These are phyloP conservation scores for Ascaphus truei DNA, from an alignment of 2,113 vertebrate species.

Conservation along the genomic window DNA sequence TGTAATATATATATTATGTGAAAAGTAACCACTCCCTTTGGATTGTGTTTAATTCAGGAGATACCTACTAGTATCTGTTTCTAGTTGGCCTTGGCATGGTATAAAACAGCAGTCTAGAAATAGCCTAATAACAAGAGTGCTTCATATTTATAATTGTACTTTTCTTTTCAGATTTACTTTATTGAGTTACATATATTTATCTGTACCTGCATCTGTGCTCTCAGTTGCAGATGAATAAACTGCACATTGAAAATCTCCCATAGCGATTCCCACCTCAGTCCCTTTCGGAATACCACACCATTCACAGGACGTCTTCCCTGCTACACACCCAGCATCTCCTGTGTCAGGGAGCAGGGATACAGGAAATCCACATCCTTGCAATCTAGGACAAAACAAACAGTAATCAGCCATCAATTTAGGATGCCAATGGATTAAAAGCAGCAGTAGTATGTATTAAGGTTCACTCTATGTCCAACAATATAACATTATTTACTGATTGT, in stretches of 20 bases:
- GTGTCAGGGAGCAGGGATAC: slow-evolving; percentile 75
- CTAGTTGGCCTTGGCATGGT: too few species aligned
- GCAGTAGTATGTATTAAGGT: too few species aligned
- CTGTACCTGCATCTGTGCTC: slow-evolving; percentile 79
- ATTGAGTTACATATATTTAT: neutral
- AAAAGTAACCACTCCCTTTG: too few species aligned
- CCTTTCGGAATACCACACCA: slow-evolving; percentile 82
- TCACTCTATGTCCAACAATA: too few species aligned
- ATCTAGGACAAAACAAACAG: slow-evolving; percentile 59
- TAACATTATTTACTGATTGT: too few species aligned
- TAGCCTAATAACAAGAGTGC: too few species aligned
- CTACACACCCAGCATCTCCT: slow-evolving; percentile 68
- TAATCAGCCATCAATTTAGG: too few species aligned
- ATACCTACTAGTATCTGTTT: too few species aligned
- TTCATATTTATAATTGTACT: too few species aligned
- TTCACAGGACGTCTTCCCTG: slow-evolving; percentile 62
- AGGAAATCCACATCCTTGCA: slow-evolving; percentile 74
- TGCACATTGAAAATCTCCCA: slow-evolving; percentile 91
- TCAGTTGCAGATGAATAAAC: slow-evolving; percentile 85
- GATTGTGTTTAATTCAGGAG: too few species aligned
- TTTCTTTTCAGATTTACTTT: neutral
- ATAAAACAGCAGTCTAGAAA: too few species aligned
- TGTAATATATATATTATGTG: too few species aligned
- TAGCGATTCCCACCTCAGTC: slow-evolving; percentile 78
- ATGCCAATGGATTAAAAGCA: neutral